Evolutionary conservation across 1,140 invertebrate genomes (phyloP).

Genomic region (Lasioglossum albipes): DNA sequence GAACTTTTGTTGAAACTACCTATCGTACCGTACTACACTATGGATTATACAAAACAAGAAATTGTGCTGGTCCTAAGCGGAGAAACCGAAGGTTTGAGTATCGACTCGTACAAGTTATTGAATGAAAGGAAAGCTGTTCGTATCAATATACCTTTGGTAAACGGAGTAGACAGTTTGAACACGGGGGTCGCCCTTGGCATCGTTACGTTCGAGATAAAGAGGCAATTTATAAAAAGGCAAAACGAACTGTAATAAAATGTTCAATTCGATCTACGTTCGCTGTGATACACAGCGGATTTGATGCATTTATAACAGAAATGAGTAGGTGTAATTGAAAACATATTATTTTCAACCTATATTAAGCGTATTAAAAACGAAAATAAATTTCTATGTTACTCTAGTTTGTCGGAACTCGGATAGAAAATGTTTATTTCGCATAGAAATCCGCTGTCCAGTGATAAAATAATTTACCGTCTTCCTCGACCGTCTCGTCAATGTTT

Average conservation of each 20-base stretch:
- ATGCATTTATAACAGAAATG: too few species aligned
- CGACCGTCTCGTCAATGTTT: too few species aligned
- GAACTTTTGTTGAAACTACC: slow-evolving; percentile 75
- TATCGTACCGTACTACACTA: slow-evolving; percentile 83
- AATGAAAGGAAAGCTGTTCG: slow-evolving; percentile 82
- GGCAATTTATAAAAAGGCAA: slow-evolving; percentile 81
- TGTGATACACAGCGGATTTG: too few species aligned
- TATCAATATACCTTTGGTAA: slow-evolving; percentile 89
- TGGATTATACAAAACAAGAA: slow-evolving; percentile 81
- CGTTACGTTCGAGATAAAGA: slow-evolving; percentile 91
- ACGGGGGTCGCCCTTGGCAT: slow-evolving; percentile 89
- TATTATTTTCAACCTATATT: too few species aligned
- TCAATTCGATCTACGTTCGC: neutral
- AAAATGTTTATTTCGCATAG: too few species aligned
- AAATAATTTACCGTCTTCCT: too few species aligned
- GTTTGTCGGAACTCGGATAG: too few species aligned
- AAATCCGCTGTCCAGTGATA: too few species aligned
- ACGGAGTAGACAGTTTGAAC: slow-evolving; percentile 92
- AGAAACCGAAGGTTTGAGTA: slow-evolving; percentile 92
- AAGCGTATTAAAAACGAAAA: too few species aligned
- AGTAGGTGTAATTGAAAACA: too few species aligned
- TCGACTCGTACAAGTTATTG: slow-evolving; percentile 83
- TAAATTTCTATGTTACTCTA: too few species aligned
- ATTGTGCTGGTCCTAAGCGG: slow-evolving; percentile 89
- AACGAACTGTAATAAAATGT: slow-evolving; percentile 39